Evolutionary conservation across 2,797 vertebrate genomes (phyloP).

Genomic region (Myripristis jacobus): DNA sequence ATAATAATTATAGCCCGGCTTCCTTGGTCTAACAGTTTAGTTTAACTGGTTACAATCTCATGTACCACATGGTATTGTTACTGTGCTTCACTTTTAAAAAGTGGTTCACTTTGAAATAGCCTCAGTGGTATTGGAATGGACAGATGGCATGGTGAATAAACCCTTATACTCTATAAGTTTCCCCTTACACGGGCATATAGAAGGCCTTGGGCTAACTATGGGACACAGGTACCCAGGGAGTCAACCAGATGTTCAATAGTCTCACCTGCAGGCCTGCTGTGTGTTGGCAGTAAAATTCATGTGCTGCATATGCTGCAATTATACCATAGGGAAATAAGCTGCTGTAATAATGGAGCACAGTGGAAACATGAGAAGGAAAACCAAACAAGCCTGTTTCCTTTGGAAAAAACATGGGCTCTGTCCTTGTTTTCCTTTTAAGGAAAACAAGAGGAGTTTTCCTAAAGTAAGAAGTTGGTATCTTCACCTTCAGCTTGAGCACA

Average conservation of each 20-base stretch:
- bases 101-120: conserved; percentile 68
- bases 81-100: conserved; percentile 66
- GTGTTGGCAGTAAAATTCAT: conserved; percentile 79
- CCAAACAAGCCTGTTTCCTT: conserved; percentile 69
- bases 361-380: conserved; percentile 72
- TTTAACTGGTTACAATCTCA: conserved; percentile 59
- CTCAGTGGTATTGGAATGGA: conserved; percentile 67
- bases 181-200: conserved; percentile 70
- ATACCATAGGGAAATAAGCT: conserved; percentile 81
- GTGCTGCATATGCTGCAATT: conserved; percentile 78
- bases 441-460: conserved; percentile 15
- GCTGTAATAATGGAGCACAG: conserved; percentile 75
- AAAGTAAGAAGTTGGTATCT: conserved; percentile 19
- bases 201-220: conserved; percentile 65
- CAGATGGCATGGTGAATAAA: conserved; percentile 77
- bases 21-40: conserved; percentile 66
- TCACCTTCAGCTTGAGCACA: neutral
- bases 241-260: conserved; percentile 81
- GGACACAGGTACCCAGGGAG: conserved; percentile 79
- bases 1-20: conserved; percentile 40
- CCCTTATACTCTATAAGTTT: conserved; percentile 76
- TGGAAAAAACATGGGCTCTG: conserved; percentile 61
- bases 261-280: conserved; percentile 80
- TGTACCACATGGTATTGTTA: conserved; percentile 50
- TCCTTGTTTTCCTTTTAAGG: conserved; percentile 29